Evolutionary conservation across 2,113 vertebrate genomes (phyloP), one percentile per base, ranked within the genome.

Genomic region (Carassius gibelio): DNA sequence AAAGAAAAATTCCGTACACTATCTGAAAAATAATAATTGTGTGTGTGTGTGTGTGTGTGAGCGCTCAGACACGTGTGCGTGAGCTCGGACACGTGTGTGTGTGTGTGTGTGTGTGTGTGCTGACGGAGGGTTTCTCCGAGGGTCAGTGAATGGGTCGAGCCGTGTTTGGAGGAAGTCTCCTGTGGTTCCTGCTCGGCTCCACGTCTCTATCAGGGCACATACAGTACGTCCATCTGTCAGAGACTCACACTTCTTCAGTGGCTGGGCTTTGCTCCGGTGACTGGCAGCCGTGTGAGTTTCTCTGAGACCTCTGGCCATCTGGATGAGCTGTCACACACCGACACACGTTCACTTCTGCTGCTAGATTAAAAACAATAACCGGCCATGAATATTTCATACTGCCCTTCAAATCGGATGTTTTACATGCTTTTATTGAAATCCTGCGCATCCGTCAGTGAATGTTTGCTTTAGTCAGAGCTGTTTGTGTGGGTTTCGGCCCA

Each of bases 111-210:
- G 45, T 48, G 9, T 50, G 48, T 50, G 48, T 50, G 19, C 6
- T 17, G 17, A 0, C 17, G 2, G 57, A 9, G 45, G 9, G 45
- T 3, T 48, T 72, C 17, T 72, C 90, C 30, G 61, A 91, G 92
- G 57, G 91, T 94, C 38, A 72, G 69, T 11, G 69, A 72, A 42
- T 19, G 30, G 34, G 69, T 42, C 26, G 66, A 69, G 55, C 30
- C 15, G 36, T 42, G 69, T 72, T 72, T 38, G 19, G 69, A 72
- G 69, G 10, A 13, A 10, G n/a, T 72, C 38, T 72, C 36, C 17
- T n/a, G 10, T 10, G 36, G 19, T n/a, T 72, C 69, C 19, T 3
- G 30, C 34, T 8, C 68, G 19, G 38, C 34, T 72, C 30, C 66
- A 69, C 34, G 2, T 34, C 66, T 17, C 66, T 69, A 17, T 69